Evolutionary conservation across 2,888 invertebrate genomes (phyloP), one percentile per base, ranked within the genome.

Genomic region (Sinodicranocentrus sp.): DNA sequence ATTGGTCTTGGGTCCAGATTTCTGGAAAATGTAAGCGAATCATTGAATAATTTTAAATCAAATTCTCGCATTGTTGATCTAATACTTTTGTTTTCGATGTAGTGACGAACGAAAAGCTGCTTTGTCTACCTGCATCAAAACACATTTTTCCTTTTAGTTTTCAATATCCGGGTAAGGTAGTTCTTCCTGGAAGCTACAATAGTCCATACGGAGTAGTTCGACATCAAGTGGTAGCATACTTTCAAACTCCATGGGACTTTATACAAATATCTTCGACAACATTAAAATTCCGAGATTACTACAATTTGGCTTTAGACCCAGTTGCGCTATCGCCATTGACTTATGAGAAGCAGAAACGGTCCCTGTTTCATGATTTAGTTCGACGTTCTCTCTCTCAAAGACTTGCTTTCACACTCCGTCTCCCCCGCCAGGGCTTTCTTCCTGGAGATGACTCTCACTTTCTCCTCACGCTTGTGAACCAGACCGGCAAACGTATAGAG

Each of bases 1-100:
- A 85, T 25, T 85, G 85, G 85, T 82, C 82, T 25, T 85, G 85
- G 85, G 72, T 82, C 21, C 85, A 82, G 57, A 85, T 85, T 21
- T 77, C 82, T 6, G 85, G 85, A 67, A 85, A 85, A 85, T 23
- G 85, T 85, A 70, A 72, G 65, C 2, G 10, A 17, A 33, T 48
- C 48, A 10, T 3, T 48, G 5, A 48, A 48, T n/a, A 48, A 48
- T 48, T 10, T 48, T 48, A 48, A 48, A n/a, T n/a, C n/a, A n/a
- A n/a, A n/a, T n/a, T n/a, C n/a, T n/a, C n/a, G n/a, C n/a, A n/a
- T n/a, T n/a, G n/a, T n/a, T n/a, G n/a, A n/a, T 33, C 33, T 33
- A 33, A 33, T 48, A n/a, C n/a, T n/a, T n/a, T n/a, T n/a, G 10
- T 33, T 33, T 61, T 26, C 19, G 3, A 21, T 65, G 2, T 25